phyloP scores from a whole-genome alignment of 2,888 invertebrate genomes.

The Tuberolachnus salignus region DNA sequence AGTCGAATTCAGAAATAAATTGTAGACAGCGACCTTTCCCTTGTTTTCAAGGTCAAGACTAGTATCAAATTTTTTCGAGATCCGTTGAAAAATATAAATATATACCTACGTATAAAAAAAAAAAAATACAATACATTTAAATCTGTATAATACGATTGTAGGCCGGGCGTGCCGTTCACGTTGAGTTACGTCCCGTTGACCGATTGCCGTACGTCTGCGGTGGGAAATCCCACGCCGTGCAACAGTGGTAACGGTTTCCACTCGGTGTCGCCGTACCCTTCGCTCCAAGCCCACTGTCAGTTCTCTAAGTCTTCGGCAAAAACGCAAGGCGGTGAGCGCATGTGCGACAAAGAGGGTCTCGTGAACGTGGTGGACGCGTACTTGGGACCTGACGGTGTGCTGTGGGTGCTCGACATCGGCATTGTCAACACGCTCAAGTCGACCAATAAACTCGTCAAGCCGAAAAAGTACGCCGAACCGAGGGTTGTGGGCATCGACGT shows the following conservation, averaged over 20 bases:
- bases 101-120: too few species aligned
- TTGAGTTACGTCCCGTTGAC: slow-evolving; percentile 4
- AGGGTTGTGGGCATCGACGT: slow-evolving; percentile 17
- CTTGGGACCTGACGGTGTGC: slow-evolving; percentile 14
- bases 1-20: too few species aligned
- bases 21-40: too few species aligned
- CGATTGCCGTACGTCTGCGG: neutral
- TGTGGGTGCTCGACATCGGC: slow-evolving; percentile 18
- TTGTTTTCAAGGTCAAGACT: too few species aligned
- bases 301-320: neutral
- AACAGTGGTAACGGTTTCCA: neutral
- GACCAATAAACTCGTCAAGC: neutral
- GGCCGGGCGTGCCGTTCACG: slow-evolving; percentile 25
- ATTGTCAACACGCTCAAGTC: neutral
- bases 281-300: neutral
- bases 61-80: too few species aligned
- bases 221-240: neutral
- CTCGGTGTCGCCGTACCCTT: neutral
- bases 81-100: too few species aligned
- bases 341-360: neutral
- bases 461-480: slow-evolving; percentile 9
- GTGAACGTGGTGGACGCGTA: slow-evolving; percentile 18
- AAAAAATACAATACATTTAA: too few species aligned
- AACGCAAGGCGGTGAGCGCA: neutral
- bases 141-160: neutral